Base-by-base conservation (phyloP, 2,888 invertebrate genomes). In the Eulithis testata region DNA sequence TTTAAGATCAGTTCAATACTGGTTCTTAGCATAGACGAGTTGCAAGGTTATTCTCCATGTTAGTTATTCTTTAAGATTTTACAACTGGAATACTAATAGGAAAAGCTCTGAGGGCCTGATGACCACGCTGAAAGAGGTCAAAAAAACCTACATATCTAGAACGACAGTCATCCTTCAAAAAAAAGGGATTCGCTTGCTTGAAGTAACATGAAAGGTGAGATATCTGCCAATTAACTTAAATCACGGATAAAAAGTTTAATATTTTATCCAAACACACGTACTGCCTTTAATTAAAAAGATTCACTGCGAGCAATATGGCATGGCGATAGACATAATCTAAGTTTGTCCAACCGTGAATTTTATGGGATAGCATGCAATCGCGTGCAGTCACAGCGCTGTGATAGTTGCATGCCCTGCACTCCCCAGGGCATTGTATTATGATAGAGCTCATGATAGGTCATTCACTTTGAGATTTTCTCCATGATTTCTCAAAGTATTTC, bases 321-420 rank as follows among this genome's bases (percentile, higher is more conserved):
- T 59, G 63, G 66, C 55, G 61, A 64, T 67, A 59, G 58, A 60
- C 12, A 66, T 63, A 52, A 66, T 66, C 54, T 62, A 55, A 31
- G 74, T 66, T 74, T 69, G 67, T 68, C 72, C 69, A 69, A 79
- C 75, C 79, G 79, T 83, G 74, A 79, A 78, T 71, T 72, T 74
- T 73, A 76, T 73, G 72, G 66, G 68, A 75, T 71, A 69, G 70
- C 52, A 68, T 71, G 72, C 70, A 71, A 66, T 74, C 73, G 75
- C 72, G 72, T 73, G 72, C 69, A 68, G 57, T 54, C 57, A 57
- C 63, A 65, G 62, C 44, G 21, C 9, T 37, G 21, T 37, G 45
- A 44, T 58, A 47, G 58, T 50, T 49, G n/a, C 55, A 8, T 60
- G 57, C 21, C 40, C 54, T 68, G 66, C 55, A 55, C 68, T 68